These are phyloP conservation scores for Graptemys geographica DNA, from an alignment of 2,797 vertebrate genomes.

Conservation along the genomic window DNA sequence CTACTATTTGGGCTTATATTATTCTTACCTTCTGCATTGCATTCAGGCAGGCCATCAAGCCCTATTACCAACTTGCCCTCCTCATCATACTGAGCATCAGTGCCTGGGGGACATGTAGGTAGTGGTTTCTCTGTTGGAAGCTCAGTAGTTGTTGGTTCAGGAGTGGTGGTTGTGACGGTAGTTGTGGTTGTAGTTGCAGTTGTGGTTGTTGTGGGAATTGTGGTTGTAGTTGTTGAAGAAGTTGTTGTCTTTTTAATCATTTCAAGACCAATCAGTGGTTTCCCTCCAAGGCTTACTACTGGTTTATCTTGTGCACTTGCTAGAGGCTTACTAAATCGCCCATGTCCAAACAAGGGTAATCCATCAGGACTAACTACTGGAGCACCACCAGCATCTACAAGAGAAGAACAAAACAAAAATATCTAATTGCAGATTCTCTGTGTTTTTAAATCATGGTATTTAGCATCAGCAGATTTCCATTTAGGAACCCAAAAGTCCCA, in stretches of 20 bases:
- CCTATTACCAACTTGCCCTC: constrained; percentile 87
- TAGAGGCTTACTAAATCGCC: constrained; percentile 92
- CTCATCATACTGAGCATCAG: constrained; percentile 85
- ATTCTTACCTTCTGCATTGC: constrained; percentile 90
- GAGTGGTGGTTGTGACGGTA: constrained; percentile 73
- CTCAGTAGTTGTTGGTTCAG: constrained; percentile 85
- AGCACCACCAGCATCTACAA: constrained; percentile 91
- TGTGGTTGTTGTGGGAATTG: constrained; percentile 76
- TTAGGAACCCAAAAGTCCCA: neutral
- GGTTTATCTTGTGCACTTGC: constrained; percentile 93
- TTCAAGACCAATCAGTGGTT: constrained; percentile 93
- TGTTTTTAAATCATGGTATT: neutral
- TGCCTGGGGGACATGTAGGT: constrained; percentile 93
- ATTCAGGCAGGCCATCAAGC: constrained; percentile 87
- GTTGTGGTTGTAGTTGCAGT: constrained; percentile 77
- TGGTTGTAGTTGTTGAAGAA: constrained; percentile 79
- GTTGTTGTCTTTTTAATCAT: constrained; percentile 83
- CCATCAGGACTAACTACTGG: constrained; percentile 94
- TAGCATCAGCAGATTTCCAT: neutral
- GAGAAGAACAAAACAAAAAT: constrained; percentile 6
- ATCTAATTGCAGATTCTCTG: neutral
- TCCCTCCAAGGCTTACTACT: constrained; percentile 93
- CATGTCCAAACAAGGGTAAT: constrained; percentile 93
- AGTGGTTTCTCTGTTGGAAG: constrained; percentile 81
- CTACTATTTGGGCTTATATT: neutral